Evolutionary conservation across 2,113 vertebrate species (phyloP).

Genomic region (Cochlearius cochlearius): DNA sequence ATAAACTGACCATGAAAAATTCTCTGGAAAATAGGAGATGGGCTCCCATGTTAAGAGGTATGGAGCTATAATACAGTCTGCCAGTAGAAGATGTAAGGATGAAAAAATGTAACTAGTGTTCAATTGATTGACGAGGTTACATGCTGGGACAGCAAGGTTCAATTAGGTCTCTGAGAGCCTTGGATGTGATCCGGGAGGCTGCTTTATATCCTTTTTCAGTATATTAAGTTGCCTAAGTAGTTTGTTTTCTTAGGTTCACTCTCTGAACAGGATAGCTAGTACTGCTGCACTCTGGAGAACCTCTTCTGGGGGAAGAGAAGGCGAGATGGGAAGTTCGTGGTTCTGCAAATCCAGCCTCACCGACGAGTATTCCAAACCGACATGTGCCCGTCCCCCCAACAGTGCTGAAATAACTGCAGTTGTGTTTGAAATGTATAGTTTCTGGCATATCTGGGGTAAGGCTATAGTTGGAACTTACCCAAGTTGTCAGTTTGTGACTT

Average conservation of each 20-base stretch:
- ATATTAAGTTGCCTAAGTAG: neutral
- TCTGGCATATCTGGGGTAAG: conserved; percentile 68
- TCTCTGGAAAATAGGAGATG: neutral
- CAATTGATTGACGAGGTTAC: neutral
- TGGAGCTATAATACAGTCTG: neutral
- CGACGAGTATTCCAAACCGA: neutral
- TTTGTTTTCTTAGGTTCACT: neutral
- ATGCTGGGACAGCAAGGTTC: neutral
- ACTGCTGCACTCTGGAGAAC: neutral
- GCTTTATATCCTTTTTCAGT: neutral
- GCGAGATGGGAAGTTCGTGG: neutral
- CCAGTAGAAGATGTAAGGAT: neutral
- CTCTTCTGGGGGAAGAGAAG: neutral
- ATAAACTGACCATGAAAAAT: neutral
- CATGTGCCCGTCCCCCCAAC: neutral
- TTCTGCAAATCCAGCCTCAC: neutral
- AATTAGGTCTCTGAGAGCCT: neutral
- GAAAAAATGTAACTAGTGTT: fast-evolving
- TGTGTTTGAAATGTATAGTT: conserved; percentile 53
- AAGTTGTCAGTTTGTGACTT: conserved; percentile 58
- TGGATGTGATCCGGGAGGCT: neutral
- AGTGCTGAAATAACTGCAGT: neutral
- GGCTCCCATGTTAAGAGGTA: neutral
- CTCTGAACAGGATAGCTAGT: neutral
- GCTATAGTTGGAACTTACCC: conserved; percentile 42